Base-by-base conservation (phyloP, 2,113 vertebrate genomes). In the Mus spicilegus region DNA sequence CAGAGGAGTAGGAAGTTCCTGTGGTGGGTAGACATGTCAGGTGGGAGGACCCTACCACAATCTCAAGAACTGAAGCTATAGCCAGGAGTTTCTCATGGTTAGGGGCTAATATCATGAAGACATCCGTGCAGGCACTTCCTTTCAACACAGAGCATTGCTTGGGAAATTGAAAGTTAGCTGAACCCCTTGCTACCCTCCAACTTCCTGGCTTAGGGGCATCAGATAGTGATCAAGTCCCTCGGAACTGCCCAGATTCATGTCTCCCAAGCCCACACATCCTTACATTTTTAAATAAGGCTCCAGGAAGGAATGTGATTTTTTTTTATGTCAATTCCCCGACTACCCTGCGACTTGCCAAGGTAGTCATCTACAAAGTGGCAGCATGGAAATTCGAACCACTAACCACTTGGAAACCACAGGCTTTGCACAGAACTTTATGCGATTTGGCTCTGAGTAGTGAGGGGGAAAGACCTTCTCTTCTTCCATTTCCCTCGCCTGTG, bases 311-410 rank as follows among this genome's bases (percentile, higher is more conserved):
- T 84, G 58, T 28, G 75, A 78, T 1, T 11, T 51, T 51, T 75
- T 87, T 36, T 63, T 77, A 63, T 94, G n/a, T 80, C 61, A 86
- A 95, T 17, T 72, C 89, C 65, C 58, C 51, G 92, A 56, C 9
- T 69, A 82, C 42, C 19, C 61, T 1, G 0, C 0, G 0, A 81
- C 36, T 95, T 95, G 93, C 33, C 76, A 85, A 78, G 2, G 19
- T 33, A 78, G 51, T 80, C 63, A 84, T 36, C 42, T 77, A 61
- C 2, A 8, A 95, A 49, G n/a, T 80, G 67, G 33, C n/a, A 70
- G 39, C 77, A 75, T 10, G 56, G 16, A 75, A 80, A 90, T 93
- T 97, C 17, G 42, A 97, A 89, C 95, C 58, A 94, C 2, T 24
- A 20, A 19, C 0, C 20, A 61, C 81, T 92, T 17, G 0, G 22